Base-by-base conservation (phyloP, 2,113 vertebrate species). In the Megaleporinus macrocephalus region DNA sequence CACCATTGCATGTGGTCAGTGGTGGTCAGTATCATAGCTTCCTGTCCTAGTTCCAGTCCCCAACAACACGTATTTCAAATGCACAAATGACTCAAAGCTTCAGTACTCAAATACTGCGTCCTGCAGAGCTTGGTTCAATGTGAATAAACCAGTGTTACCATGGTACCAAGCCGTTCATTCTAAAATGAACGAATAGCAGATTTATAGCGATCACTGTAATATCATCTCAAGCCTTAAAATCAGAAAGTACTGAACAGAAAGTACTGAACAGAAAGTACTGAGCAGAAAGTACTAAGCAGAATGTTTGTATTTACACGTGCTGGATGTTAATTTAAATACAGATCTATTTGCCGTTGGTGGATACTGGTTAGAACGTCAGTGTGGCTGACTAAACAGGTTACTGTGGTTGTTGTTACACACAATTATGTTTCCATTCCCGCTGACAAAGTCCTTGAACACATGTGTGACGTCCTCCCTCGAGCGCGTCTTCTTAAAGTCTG, bases 401-500 rank as follows among this genome's bases (percentile, higher is more conserved):
- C 62, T 61, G 75, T 29, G 41, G 24, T 75, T 81, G 27, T 61
- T n/a, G 76, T 69, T 61, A 85, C 96, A 88, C 92, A 99, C 98
- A 87, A 97, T 87, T 83, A 97, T 95, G 90, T 89, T 90, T 22
- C 86, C 89, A 86, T 96, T 95, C 63, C 94, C 96, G 79, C 92
- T 95, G 62, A 97, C 95, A 86, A 99, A 99, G 83, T 97, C 96
- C 80, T 89, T 89, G 86, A 99, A 97, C 87, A 97, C 95, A 5
- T 94, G 92, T 18, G 92, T 92, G 91, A 99, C 95, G 84, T 99
- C 96, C 73, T 97, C 95, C 86, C 92, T 91, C 69, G 93, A 96
- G 71, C 94, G 93, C 0, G 97, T 99, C 76, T 95, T 99, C 93
- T 99, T 99, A 93, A 99, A 99, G 92, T 97, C 96, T 2, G 97